Evolutionary conservation across 2,888 invertebrate genomes (phyloP).

Genomic region (Tachystola acroxantha): DNA sequence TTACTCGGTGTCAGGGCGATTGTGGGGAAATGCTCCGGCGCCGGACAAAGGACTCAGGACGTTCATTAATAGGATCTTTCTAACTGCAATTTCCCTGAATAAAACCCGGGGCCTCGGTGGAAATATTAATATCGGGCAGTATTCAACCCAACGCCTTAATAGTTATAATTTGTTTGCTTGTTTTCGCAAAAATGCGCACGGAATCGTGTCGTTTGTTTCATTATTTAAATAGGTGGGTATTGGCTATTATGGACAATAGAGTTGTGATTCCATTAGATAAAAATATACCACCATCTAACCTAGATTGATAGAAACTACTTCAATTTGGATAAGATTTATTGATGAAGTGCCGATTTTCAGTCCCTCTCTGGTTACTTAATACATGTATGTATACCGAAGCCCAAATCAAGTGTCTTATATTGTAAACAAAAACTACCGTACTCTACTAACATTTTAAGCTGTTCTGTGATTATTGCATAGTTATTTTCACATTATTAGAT

Average conservation of each 20-base stretch:
- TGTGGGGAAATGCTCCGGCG: conserved; percentile 66
- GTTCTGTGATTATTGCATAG: too few relatives aligned
- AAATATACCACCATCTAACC: too few relatives aligned
- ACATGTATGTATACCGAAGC: too few relatives aligned
- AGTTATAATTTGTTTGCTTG: conserved; percentile 63
- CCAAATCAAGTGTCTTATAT: too few relatives aligned
- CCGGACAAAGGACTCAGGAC: conserved; percentile 68
- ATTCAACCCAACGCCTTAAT: conserved; percentile 56
- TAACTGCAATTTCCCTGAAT: conserved; percentile 41
- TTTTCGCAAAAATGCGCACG: conserved; percentile 10
- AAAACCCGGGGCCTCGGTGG: conserved; percentile 56
- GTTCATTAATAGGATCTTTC: conserved; percentile 77
- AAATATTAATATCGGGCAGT: conserved; percentile 71
- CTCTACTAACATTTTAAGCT: too few relatives aligned
- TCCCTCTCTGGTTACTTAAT: too few relatives aligned
- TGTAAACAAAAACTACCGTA: too few relatives aligned
- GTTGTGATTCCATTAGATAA: too few relatives aligned
- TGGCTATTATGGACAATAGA: not conserved
- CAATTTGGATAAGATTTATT: too few relatives aligned
- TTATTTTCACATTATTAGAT: too few relatives aligned
- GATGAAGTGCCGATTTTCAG: too few relatives aligned
- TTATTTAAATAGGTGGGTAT: not conserved
- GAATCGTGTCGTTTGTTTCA: conserved; percentile 5
- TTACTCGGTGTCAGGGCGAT: conserved; percentile 75
- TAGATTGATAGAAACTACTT: too few relatives aligned